phyloP scores from a whole-genome alignment of 2,113 vertebrate species.

The Myiozetetes cayanensis region DNA sequence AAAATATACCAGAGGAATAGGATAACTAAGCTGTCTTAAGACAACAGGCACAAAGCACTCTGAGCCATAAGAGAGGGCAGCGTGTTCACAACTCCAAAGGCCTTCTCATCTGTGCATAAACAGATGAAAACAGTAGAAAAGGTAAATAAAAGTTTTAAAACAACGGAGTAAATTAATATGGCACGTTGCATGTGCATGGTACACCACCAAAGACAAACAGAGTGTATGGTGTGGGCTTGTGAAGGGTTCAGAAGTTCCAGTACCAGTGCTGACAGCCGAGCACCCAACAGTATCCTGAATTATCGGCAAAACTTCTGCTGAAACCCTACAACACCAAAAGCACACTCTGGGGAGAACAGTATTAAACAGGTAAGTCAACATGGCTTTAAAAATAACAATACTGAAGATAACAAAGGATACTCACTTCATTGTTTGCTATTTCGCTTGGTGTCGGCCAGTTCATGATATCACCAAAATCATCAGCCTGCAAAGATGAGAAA shows the following conservation, averaged over 20 bases:
- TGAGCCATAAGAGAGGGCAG: background rate
- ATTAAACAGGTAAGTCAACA: background rate
- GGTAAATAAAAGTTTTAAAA: background rate
- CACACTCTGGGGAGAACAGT: rapidly evolving
- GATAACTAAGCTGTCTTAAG: background rate
- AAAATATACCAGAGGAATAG: background rate
- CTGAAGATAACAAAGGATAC: background rate
- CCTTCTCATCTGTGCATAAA: background rate
- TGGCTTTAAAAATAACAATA: background rate
- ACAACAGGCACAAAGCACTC: background rate
- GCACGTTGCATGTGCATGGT: rapidly evolving
- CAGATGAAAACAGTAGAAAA: background rate
- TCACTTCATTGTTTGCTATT: constrained; percentile 88
- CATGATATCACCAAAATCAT: constrained; percentile 90
- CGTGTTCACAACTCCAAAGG: background rate
- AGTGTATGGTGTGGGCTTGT: rapidly evolving
- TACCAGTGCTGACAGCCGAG: background rate
- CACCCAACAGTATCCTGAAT: background rate
- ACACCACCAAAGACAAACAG: background rate
- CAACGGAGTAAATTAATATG: background rate
- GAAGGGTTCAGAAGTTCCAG: background rate
- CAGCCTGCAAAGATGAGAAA: constrained; percentile 75
- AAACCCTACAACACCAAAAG: background rate
- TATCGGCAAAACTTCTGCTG: background rate
- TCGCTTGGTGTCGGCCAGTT: constrained; percentile 97